Evolutionary conservation across 2,113 vertebrate genomes (phyloP).

Genomic region (Tragelaphus buxtoni): DNA sequence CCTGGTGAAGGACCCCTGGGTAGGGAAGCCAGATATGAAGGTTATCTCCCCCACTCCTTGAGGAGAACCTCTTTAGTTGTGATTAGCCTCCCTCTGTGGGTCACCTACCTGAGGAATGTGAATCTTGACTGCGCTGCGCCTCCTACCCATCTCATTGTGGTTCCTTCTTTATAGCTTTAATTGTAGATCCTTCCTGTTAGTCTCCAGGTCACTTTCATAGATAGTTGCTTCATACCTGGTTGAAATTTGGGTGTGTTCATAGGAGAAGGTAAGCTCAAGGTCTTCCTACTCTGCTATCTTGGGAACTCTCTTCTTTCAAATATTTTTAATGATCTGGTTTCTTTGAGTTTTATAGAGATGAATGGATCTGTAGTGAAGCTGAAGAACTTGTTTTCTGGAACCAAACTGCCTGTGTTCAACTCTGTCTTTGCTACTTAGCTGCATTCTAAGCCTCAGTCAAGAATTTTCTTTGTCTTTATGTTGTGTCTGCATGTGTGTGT

Average conservation of each 20-base stretch:
- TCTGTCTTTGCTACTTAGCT: neutral
- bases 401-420: neutral
- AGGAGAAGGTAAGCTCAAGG: neutral
- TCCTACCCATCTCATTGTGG: neutral
- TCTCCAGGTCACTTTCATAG: neutral
- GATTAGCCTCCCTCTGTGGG: neutral
- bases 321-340: neutral
- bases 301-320: neutral
- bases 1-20: neutral
- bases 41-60: neutral
- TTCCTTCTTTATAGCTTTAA: neutral
- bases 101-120: neutral
- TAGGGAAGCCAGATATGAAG: neutral
- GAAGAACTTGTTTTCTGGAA: neutral
- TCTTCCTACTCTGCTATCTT: neutral
- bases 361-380: neutral
- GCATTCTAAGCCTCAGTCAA: neutral
- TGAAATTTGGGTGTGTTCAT: neutral
- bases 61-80: neutral
- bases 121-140: neutral
- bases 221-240: neutral
- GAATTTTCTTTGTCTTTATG: neutral
- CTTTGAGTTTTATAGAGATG: neutral
- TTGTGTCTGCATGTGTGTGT: neutral
- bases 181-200: neutral